Evolutionary conservation across 1,140 invertebrate species (phyloP).

Genomic region (Heterodera schachtii): DNA sequence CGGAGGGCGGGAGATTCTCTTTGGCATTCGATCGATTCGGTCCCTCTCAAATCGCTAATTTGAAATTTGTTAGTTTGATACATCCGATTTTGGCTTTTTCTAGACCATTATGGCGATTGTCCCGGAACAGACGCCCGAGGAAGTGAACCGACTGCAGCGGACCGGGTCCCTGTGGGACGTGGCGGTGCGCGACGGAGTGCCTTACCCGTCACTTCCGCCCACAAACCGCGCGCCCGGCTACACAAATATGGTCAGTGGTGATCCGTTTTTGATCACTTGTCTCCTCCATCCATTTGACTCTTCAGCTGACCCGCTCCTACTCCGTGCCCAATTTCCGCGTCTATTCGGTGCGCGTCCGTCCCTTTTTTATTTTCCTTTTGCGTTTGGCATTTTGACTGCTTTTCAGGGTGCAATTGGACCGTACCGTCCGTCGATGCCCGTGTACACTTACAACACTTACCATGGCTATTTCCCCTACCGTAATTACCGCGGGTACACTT

Average conservation of each 20-base stretch:
- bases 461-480: slow-evolving; percentile 29
- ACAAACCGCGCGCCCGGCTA: slow-evolving; percentile 19
- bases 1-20: too few species aligned
- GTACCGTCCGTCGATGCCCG: slow-evolving; percentile 23
- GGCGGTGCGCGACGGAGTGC: slow-evolving; percentile 22
- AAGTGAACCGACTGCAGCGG: slow-evolving; percentile 15
- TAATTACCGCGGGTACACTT: slow-evolving; percentile 26
- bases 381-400: neutral
- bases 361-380: neutral
- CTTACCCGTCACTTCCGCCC: slow-evolving; percentile 7
- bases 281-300: neutral
- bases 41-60: too few species aligned
- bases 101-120: slow-evolving; percentile 2
- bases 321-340: slow-evolving; percentile 26
- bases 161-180: slow-evolving; percentile 15
- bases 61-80: too few species aligned
- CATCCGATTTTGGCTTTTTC: neutral
- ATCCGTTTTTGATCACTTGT: neutral
- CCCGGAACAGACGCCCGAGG: slow-evolving; percentile 16
- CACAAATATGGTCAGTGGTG: slow-evolving; percentile 14
- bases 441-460: slow-evolving; percentile 28
- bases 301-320: slow-evolving; percentile 31
- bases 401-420: slow-evolving; percentile 27
- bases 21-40: neutral
- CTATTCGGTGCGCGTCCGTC: neutral